Percentiles rank a stretch among this genome's conserved stretches.
phyloP scores from a whole-genome alignment of 2,113 vertebrate species.

The Pimephales promelas region DNA sequence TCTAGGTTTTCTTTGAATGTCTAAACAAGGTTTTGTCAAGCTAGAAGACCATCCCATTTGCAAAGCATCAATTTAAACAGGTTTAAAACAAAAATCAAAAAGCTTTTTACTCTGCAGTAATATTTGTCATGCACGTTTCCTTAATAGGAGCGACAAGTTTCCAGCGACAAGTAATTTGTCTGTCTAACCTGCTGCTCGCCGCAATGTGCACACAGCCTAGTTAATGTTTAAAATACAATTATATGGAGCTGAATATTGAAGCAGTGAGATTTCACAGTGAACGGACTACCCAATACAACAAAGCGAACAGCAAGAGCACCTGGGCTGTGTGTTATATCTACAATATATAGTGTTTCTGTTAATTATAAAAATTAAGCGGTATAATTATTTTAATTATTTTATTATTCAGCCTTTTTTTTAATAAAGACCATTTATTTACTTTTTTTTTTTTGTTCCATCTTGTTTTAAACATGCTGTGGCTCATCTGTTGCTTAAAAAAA shows the following conservation, averaged over 20 bases:
- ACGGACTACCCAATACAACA: neutral
- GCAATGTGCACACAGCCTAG: neutral
- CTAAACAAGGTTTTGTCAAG: constrained; percentile 5
- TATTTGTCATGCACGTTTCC: neutral
- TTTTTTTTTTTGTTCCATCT: too few relatives aligned
- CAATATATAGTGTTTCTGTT: neutral
- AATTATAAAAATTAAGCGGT: too few relatives aligned
- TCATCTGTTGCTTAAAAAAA: too few relatives aligned
- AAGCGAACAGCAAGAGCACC: neutral
- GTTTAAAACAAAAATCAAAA: neutral
- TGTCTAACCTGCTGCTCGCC: neutral
- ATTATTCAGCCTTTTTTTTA: too few relatives aligned
- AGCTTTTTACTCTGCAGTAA: neutral
- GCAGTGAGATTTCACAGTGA: too few relatives aligned
- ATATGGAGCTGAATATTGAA: neutral
- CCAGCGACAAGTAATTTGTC: neutral
- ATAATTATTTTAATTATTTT: too few relatives aligned
- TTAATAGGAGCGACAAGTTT: neutral
- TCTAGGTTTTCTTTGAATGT: neutral
- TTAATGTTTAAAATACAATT: neutral
- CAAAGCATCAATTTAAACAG: neutral
- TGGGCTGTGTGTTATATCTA: neutral
- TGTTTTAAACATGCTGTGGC: too few relatives aligned
- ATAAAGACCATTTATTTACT: too few relatives aligned
- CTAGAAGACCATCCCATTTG: neutral